Base-by-base conservation (phyloP, 2,888 invertebrate genomes). In the Tiliacea citrago region DNA sequence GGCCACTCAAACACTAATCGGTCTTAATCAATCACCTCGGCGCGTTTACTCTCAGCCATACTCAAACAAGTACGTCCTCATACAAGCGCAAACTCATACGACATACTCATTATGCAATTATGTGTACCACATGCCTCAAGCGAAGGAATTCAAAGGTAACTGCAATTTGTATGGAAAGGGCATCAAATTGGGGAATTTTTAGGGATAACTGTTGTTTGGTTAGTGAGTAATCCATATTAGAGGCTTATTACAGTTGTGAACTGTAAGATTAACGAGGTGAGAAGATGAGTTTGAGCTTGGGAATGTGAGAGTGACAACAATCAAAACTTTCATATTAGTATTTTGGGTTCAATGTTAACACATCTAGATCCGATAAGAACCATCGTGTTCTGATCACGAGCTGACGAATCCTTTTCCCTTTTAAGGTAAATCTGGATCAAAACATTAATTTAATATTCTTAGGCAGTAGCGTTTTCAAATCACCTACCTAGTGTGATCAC, bases 1-100 rank as follows among this genome's bases (percentile, higher is more conserved):
- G 88, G 91, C 79, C 81, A 86, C 88, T 82, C 76, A 81, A 87
- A 60, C 65, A 85, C 87, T 93, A 93, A 94, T 94, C 91, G 90
- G 90, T 94, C 93, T 93, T 93, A 94, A 94, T 94, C 93, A 93
- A 92, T 90, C 91, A 90, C 90, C 88, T 88, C 86, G 86, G 88
- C 86, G 80, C 89, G 88, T 89, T 91, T 91, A 91, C 91, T 86
- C 82, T 79, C 77, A 85, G 75, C 76, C 84, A 86, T 89, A 89
- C 86, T 85, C 90, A 90, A 86, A 90, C 66, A 68, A 68, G 29
- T 72, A 57, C 68, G 35, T 75, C 8, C 86, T 84, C 89, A 89
- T 84, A 89, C 61, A 58, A 65, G 29, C 21, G 5, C 51, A 35
- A 68, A n/a, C 86, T 86, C 89, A 89, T 83, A 89, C 66, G 24